Conservation (phyloP, 2,888 invertebrate genomes). For the Sinodicranocentrus sp. region DNA sequence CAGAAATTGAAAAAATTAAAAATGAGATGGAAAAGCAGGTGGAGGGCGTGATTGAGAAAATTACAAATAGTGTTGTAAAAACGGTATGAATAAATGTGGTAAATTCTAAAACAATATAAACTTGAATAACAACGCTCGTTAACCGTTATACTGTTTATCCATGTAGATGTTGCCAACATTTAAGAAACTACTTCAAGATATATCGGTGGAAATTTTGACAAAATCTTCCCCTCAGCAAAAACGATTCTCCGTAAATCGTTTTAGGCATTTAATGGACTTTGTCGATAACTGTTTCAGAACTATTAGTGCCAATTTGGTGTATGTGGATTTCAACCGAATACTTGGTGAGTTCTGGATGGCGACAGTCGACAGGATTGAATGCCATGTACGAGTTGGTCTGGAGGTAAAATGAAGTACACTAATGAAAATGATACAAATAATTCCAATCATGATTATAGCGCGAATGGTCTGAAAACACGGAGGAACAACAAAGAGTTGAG, state of each 20-base stretch:
- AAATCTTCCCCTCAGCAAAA: not conserved
- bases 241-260: not conserved
- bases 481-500: slow-evolving; percentile 1
- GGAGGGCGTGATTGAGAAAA: not conserved
- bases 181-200: slow-evolving; percentile 30
- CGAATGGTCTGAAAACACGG: slow-evolving; percentile 45
- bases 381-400: not conserved
- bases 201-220: slow-evolving; percentile 11
- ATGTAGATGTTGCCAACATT: slow-evolving; percentile 37
- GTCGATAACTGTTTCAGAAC: slow-evolving; percentile 51
- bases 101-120: too few relatives aligned
- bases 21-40: slow-evolving; percentile 41
- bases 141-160: too few relatives aligned
- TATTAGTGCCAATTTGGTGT: slow-evolving; percentile 35
- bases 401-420: slow-evolving; percentile 21
- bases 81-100: too few relatives aligned
- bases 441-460: not conserved
- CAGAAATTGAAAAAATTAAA: slow-evolving; percentile 22
- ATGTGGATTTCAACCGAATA: slow-evolving; percentile 18
- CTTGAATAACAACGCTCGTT: too few relatives aligned
- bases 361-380: slow-evolving; percentile 15
- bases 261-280: slow-evolving; percentile 25
- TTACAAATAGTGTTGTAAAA: slow-evolving; percentile 17
- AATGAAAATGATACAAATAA: too few relatives aligned
- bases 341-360: slow-evolving; percentile 26